Base-by-base conservation (phyloP, 2,797 vertebrate species). In the Philypnodon macrostomus region DNA sequence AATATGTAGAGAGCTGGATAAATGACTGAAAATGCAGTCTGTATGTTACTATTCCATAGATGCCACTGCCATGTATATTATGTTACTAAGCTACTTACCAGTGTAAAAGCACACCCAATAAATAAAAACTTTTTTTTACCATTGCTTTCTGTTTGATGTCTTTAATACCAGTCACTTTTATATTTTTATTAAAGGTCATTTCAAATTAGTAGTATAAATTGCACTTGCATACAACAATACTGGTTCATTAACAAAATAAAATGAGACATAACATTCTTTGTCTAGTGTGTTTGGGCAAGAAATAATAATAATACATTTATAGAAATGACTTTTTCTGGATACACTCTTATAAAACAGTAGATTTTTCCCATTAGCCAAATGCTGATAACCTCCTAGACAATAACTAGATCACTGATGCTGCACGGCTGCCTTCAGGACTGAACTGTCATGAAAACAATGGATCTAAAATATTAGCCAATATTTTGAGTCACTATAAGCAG, bases 61-160 rank as follows among this genome's bases (percentile, higher is more conserved):
- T 44, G 33, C 27, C 26, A 36, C 6, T 17, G 34, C 15, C 15
- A 9, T 11, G 34, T 17, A 30, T 10, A 30, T 30, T 9, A 16
- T 36, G 34, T 36, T 36, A 36, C 15, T 18, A 38, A 38, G 36
- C 27, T 53, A 53, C 47, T 60, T 33, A 45, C 29, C 35, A n/a
- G 30, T 67, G 47, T 40, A 44, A 46, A 40, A 33, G 19, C 58
- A 69, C 66, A 72, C 21, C 46, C 2, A 70, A 48, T 67, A 53
- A 67, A 76, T 16, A 47, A 29, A 42, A 50, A 30, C 49, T 47
- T 31, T 47, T 45, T 8, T 15, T 32, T 21, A 33, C 7, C 1
- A 10, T 33, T 36, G 24, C 35, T 1, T 53, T 12, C 1, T 27
- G 10, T 41, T 29, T 51, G 13, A 10, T 29, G 27, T 29, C 27